Conservation (phyloP, 2,797 vertebrate species). For the Enteromius radiatus region DNA sequence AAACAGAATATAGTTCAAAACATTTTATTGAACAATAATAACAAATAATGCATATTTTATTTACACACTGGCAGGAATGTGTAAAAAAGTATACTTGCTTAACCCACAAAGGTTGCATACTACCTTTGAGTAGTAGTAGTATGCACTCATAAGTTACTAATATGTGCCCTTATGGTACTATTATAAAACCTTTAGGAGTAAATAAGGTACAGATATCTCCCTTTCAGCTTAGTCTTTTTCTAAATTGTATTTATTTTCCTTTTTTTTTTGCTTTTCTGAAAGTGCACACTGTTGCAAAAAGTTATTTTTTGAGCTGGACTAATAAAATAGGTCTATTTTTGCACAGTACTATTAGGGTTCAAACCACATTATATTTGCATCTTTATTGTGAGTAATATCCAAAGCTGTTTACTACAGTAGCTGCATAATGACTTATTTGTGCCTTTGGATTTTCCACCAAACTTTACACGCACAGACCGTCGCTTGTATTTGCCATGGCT, state of each 20-base stretch:
- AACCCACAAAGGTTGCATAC: not conserved
- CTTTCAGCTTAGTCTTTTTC: not conserved
- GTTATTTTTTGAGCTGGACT: too few relatives aligned
- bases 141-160: not conserved
- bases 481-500: slow-evolving; percentile 1
- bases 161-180: not conserved
- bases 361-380: not conserved
- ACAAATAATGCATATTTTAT: not conserved
- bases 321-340: not conserved
- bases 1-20: not conserved
- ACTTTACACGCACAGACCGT: not conserved
- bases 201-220: not conserved
- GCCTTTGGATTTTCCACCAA: not conserved
- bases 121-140: not conserved
- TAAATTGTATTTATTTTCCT: not conserved
- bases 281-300: not conserved
- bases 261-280: not conserved
- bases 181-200: not conserved
- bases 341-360: not conserved
- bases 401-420: not conserved
- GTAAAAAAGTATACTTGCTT: not conserved
- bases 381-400: not conserved
- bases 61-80: not conserved
- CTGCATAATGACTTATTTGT: not conserved
- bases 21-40: not conserved